Base-by-base conservation (phyloP, 2,888 invertebrate species). In the Orthonevra nobilis region DNA sequence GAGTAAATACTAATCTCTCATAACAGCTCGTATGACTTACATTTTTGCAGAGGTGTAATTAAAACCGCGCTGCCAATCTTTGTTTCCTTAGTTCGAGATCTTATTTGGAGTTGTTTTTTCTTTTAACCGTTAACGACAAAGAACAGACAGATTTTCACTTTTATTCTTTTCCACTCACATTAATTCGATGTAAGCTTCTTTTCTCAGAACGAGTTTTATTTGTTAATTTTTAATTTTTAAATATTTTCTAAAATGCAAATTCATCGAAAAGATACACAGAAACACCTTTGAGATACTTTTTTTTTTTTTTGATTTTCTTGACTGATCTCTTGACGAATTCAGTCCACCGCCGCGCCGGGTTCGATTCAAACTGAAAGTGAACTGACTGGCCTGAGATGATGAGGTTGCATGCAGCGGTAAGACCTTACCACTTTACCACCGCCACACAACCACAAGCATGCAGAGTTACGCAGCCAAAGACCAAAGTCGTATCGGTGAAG, bases 331-430 rank as follows among this genome's bases (percentile, higher is more conserved):
- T 54, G 32, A 72, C 52, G 38, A 54, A 72, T 60, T 60, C 52
- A 60, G 64, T 72, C 40, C 28, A 66, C 72, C 64, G 64, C 34
- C 46, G 64, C 70, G 72, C 30, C 77, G 64, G 58, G 77, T 77
- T 77, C 72, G 77, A 72, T 72, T 77, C 77, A 72, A 77, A 77
- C 77, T 77, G 46, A 72, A 77, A 77, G 72, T 77, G 46, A 77
- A 66, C 50, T 60, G 30, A 60, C 46, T 46, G 30, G 14, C 15
- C 26, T 17, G 10, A 64, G 77, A 77, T 66, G 72, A 64, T 66
- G 46, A 77, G 64, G 77, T 77, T 77, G 77, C 77, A 77, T 72
- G 72, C 60, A 72, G 70, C 77, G 5, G 5, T 70, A 28, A 63
- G 58, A 50, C 56, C 46, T 44, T 36, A 60, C 56, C 75, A 63